Conservation (phyloP, 2,888 invertebrate species). For the Chrysomela aeneicollis region DNA sequence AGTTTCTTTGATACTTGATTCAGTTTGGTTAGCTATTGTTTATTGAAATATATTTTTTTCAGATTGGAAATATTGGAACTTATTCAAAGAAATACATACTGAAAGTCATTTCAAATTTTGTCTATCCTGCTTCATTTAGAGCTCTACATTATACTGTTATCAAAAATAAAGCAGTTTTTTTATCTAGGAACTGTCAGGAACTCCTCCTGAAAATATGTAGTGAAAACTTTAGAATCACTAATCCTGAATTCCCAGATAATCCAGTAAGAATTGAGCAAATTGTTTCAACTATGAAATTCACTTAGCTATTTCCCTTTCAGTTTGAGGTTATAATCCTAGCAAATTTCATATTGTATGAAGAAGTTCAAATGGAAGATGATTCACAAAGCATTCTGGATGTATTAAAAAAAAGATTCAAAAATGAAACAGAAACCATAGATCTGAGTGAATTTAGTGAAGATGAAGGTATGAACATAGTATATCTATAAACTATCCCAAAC, state of each 20-base stretch:
- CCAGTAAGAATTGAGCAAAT: slow-evolving; percentile 27
- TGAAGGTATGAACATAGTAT: slow-evolving; percentile 26
- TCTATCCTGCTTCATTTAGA: slow-evolving; percentile 26
- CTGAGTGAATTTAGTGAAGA: slow-evolving; percentile 32
- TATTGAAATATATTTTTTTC: slow-evolving; percentile 20
- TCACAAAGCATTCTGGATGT: slow-evolving; percentile 27
- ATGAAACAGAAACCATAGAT: slow-evolving; percentile 21
- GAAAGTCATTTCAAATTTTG: slow-evolving; percentile 32
- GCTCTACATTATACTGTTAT: slow-evolving; percentile 18
- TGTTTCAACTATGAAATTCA: no score
- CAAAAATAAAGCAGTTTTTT: slow-evolving; percentile 18
- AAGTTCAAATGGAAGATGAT: slow-evolving; percentile 24
- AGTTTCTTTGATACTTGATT: no score
- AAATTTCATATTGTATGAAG: slow-evolving; percentile 21
- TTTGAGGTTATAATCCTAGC: slow-evolving; percentile 24
- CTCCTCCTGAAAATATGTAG: slow-evolving; percentile 32
- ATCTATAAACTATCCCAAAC: no score
- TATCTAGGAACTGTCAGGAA: slow-evolving; percentile 36
- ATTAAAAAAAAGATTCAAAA: slow-evolving; percentile 28
- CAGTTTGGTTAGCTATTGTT: no score
- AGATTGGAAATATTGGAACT: slow-evolving; percentile 25
- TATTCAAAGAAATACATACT: slow-evolving; percentile 29
- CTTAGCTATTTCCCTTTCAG: slow-evolving; percentile 18
- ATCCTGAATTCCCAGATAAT: slow-evolving; percentile 19
- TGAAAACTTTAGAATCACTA: slow-evolving; percentile 25